Evolutionary conservation across 2,797 vertebrate genomes (phyloP).

Genomic region (Peromyscus eremicus): DNA sequence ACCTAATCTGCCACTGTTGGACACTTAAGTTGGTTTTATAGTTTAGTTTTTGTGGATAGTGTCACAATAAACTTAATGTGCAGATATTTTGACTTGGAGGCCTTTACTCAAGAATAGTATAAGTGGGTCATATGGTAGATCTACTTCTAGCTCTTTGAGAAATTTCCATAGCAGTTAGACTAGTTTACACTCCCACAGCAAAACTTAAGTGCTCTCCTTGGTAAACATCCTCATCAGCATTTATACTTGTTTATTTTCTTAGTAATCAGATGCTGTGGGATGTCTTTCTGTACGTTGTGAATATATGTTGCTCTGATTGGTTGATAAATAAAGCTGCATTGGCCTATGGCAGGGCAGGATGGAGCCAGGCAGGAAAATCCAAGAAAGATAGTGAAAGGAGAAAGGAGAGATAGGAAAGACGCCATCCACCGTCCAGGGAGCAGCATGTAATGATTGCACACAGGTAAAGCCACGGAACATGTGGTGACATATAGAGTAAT

Average conservation of each 20-base stretch:
- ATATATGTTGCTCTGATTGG: no score
- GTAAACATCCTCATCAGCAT: neutral
- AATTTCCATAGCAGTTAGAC: neutral
- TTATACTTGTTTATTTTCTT: neutral
- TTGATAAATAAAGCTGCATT: no score
- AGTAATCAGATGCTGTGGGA: neutral
- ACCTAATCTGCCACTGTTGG: neutral
- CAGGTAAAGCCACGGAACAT: no score
- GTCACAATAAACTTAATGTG: neutral
- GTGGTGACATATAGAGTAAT: no score
- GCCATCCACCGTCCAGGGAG: no score
- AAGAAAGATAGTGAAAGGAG: no score
- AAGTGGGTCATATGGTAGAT: neutral
- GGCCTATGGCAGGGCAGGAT: no score
- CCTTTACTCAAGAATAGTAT: neutral
- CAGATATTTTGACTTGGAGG: neutral
- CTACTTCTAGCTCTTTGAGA: neutral
- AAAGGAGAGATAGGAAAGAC: no score
- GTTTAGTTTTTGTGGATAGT: neutral
- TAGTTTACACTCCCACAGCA: neutral
- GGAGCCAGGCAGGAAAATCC: no score
- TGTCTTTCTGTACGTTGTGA: no score
- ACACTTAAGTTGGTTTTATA: neutral
- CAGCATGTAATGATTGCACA: no score
- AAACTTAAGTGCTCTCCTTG: neutral